These are phyloP conservation scores for Chelonoidis abingdonii DNA, from an alignment of 2,113 vertebrate species.

Conservation along the genomic window DNA sequence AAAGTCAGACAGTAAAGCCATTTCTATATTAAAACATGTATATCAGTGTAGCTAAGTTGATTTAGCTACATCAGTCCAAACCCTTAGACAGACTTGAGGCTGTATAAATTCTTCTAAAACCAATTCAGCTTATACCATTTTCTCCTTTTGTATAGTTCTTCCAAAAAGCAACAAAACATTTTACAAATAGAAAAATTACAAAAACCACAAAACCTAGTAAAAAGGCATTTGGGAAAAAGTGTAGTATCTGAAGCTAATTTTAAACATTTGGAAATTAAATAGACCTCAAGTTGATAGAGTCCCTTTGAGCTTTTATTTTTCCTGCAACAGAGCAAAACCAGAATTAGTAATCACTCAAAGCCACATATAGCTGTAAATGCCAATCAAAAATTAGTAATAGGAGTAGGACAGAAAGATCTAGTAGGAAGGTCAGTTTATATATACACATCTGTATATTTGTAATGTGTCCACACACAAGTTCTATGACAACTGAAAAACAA, in stretches of 20 bases:
- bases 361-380: not conserved
- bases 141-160: not conserved
- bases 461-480: not conserved
- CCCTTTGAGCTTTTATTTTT: not conserved
- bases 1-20: rapidly evolving
- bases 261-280: not conserved
- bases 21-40: not conserved
- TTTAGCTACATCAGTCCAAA: rapidly evolving
- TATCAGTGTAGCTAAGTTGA: rapidly evolving
- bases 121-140: not conserved
- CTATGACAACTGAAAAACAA: not conserved
- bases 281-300: not conserved
- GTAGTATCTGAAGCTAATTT: not conserved
- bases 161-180: not conserved
- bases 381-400: not conserved
- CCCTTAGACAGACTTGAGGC: not conserved
- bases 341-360: not conserved
- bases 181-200: not conserved
- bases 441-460: not conserved
- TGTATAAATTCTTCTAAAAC: not conserved
- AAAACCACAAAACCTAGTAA: not conserved
- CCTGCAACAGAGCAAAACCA: not conserved
- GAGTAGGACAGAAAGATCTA: not conserved
- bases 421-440: not conserved
- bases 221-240: not conserved